Evolutionary conservation across 2,113 vertebrate species (phyloP).

Genomic region (Beaufortia kweichowensis): DNA sequence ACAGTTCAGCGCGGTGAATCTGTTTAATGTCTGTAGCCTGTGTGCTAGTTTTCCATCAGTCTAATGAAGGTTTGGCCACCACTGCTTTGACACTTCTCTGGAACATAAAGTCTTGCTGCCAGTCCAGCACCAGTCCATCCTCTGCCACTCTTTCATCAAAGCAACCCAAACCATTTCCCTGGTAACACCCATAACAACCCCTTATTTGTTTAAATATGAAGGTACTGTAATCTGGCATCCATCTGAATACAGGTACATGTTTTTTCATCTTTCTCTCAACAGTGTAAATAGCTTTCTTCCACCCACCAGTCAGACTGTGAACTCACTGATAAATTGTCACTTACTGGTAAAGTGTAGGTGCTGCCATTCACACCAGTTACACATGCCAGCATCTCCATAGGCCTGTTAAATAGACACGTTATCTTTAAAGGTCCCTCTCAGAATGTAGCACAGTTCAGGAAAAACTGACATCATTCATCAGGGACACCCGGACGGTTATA

Average conservation of each 20-base stretch:
- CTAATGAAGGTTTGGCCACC: constrained; percentile 30
- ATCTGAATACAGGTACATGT: constrained; percentile 5
- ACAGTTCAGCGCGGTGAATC: not conserved
- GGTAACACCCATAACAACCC: constrained; percentile 32
- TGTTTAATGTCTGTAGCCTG: constrained; percentile 41
- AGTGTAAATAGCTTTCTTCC: not conserved
- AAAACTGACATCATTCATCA: not conserved
- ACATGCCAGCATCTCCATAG: constrained; percentile 18
- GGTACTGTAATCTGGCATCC: not conserved
- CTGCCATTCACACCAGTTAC: constrained; percentile 9
- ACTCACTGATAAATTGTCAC: constrained; percentile 27
- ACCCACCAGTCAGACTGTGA: constrained; percentile 25
- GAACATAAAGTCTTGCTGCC: not conserved
- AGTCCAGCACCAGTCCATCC: not conserved
- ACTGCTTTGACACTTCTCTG: not conserved
- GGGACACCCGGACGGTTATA: not conserved
- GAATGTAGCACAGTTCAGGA: constrained; percentile 2
- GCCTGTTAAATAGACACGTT: constrained; percentile 18
- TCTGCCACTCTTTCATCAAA: constrained; percentile 9
- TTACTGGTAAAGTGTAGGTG: not conserved
- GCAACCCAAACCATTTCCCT: constrained; percentile 38
- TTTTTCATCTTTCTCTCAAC: not conserved
- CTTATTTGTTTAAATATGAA: constrained; percentile 37
- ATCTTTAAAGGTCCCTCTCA: constrained; percentile 1
- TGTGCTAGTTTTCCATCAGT: constrained; percentile 47